phyloP scores from a whole-genome alignment of 2,888 invertebrate species.

The Idaea straminata region DNA sequence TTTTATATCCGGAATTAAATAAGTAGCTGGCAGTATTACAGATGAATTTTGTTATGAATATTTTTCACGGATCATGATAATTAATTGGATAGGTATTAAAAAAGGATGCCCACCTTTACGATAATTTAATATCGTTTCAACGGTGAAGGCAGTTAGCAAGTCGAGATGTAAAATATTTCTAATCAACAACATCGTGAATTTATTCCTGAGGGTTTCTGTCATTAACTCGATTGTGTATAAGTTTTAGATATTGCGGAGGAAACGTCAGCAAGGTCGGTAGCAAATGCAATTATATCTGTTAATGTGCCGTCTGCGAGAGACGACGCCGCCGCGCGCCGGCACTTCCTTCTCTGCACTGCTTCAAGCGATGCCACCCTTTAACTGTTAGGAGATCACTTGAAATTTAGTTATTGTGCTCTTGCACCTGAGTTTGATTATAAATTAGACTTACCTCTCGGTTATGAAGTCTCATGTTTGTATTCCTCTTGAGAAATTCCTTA shows the following conservation, averaged over 20 bases:
- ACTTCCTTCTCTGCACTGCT: slow-evolving; percentile 41
- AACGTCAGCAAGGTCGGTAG: slow-evolving; percentile 74
- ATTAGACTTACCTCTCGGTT: slow-evolving; percentile 26
- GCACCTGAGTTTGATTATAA: slow-evolving; percentile 53
- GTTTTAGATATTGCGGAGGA: slow-evolving; percentile 67
- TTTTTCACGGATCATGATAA: slow-evolving; percentile 61
- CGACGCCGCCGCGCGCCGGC: slow-evolving; percentile 22
- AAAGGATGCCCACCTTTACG: not conserved
- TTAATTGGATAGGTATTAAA: slow-evolving; percentile 21
- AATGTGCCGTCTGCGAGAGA: slow-evolving; percentile 74
- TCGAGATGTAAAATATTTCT: slow-evolving; percentile 66
- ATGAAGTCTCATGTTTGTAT: slow-evolving; percentile 12
- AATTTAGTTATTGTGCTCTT: slow-evolving; percentile 59
- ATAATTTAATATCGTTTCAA: slow-evolving; percentile 10
- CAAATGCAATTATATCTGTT: slow-evolving; percentile 76
- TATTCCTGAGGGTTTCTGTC: slow-evolving; percentile 72
- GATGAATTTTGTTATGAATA: slow-evolving; percentile 74
- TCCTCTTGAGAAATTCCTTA: slow-evolving; percentile 8
- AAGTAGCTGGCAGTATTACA: slow-evolving; percentile 76
- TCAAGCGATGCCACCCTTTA: slow-evolving; percentile 62
- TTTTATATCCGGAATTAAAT: slow-evolving; percentile 82
- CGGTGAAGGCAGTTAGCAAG: slow-evolving; percentile 35
- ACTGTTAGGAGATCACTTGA: slow-evolving; percentile 60
- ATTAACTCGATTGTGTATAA: slow-evolving; percentile 76
- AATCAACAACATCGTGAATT: slow-evolving; percentile 52